A percentile compares a stretch with the other conserved stretches of the same genome.
phyloP scores from a whole-genome alignment of 2,797 vertebrate species.

The Rhincodon typus region DNA sequence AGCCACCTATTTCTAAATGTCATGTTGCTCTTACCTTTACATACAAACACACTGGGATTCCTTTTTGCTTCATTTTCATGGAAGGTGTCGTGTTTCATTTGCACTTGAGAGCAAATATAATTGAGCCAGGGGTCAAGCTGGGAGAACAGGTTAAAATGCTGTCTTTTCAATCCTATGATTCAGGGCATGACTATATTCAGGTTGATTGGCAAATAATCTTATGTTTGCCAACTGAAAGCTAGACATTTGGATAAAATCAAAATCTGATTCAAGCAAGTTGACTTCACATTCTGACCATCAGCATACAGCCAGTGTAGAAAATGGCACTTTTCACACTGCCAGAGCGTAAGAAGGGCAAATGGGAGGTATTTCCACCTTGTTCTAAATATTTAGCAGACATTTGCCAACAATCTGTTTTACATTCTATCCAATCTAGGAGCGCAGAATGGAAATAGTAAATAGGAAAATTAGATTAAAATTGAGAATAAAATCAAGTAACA shows the following conservation, averaged over 20 bases:
- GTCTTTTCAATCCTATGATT: not conserved
- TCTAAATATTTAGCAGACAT: not conserved
- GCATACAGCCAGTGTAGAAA: not conserved
- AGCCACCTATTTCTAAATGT: not conserved
- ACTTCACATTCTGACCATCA: not conserved
- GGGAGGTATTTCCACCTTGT: not conserved
- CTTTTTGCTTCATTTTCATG: not conserved
- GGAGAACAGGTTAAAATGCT: not conserved
- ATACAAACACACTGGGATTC: not conserved
- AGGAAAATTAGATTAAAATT: not conserved
- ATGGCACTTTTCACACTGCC: not conserved
- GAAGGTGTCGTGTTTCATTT: not conserved
- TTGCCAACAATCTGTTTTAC: not conserved
- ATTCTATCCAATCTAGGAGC: not conserved
- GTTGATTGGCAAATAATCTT: not conserved
- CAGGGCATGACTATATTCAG: not conserved
- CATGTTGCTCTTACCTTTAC: not conserved
- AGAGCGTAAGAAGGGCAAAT: not conserved
- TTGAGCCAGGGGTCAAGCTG: not conserved
- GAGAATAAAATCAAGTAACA: not conserved
- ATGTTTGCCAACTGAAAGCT: not conserved
- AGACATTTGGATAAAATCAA: not conserved
- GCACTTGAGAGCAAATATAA: not conserved
- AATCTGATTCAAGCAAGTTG: not conserved
- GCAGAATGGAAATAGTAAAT: not conserved